Evolutionary conservation across 2,888 invertebrate species (phyloP).

Genomic region (Pterostichus madidus): DNA sequence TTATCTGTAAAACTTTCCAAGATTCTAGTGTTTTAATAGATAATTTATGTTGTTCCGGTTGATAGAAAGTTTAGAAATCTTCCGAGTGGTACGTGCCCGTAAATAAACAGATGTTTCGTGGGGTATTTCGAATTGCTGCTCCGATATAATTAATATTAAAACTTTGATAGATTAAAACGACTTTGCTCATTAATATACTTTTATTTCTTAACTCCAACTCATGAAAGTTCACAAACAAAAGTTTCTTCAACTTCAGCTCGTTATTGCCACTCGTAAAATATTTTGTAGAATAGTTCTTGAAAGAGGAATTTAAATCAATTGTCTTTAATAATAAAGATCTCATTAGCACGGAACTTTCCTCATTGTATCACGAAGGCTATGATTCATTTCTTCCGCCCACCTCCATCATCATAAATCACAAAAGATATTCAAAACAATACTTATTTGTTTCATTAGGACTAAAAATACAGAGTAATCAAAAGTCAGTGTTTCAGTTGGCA

Average conservation of each 20-base stretch:
- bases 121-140: constrained; percentile 24
- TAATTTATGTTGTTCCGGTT: constrained; percentile 2
- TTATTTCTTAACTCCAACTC: constrained; percentile 58
- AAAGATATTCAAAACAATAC: constrained; percentile 3
- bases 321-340: constrained; percentile 63
- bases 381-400: background rate
- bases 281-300: constrained; percentile 60
- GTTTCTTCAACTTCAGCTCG: constrained; percentile 58
- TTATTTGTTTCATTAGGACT: too few species aligned
- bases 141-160: constrained; percentile 59
- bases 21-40: constrained; percentile 4
- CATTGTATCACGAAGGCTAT: constrained; percentile 11
- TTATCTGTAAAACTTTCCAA: too few species aligned
- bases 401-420: background rate
- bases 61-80: constrained; percentile 3
- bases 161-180: constrained; percentile 63
- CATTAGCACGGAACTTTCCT: constrained; percentile 21
- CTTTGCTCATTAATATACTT: constrained; percentile 66
- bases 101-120: constrained; percentile 52
- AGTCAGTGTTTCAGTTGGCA: too few species aligned
- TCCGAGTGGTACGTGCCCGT: background rate
- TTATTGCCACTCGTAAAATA: constrained; percentile 66
- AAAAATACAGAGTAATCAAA: too few species aligned
- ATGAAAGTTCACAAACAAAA: constrained; percentile 63
- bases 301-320: constrained; percentile 64